phyloP scores from a whole-genome alignment of 1,140 invertebrate species.

The Physella acuta region DNA sequence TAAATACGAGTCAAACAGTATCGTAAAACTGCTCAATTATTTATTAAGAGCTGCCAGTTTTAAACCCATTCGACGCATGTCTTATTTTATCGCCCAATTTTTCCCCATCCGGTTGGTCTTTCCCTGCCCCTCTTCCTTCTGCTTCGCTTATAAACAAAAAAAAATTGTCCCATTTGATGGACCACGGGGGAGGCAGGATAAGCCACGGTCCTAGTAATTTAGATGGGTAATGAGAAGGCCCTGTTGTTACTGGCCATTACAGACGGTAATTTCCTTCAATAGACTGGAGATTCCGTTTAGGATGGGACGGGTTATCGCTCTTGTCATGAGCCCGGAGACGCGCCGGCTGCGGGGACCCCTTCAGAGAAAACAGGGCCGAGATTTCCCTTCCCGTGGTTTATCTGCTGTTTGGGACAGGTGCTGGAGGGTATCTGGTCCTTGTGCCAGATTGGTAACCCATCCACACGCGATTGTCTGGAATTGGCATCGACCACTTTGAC shows the following conservation, averaged over 20 bases:
- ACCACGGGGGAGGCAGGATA: too few species aligned
- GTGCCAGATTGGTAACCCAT: conserved; percentile 4
- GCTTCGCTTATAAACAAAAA: too few species aligned
- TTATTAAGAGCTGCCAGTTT: too few species aligned
- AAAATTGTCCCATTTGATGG: too few species aligned
- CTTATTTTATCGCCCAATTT: too few species aligned
- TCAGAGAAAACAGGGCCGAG: conserved; percentile 7
- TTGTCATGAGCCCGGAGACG: conserved; percentile 5
- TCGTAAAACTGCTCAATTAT: too few species aligned
- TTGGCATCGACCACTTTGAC: conserved; percentile 13
- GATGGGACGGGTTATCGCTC: conserved; percentile 2
- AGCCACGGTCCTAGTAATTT: not conserved
- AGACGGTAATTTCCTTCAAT: conserved; percentile 16
- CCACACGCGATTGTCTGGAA: conserved; percentile 16
- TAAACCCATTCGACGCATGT: too few species aligned
- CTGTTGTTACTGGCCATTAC: conserved; percentile 13
- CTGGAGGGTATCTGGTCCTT: not conserved
- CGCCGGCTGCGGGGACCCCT: too few species aligned
- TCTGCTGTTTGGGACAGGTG: conserved; percentile 14
- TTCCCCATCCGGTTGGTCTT: too few species aligned
- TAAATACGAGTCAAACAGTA: too few species aligned
- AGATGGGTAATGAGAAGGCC: not conserved
- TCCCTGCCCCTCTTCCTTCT: too few species aligned
- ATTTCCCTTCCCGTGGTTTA: conserved; percentile 1
- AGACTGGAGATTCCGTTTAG: not conserved